Conservation (phyloP, 2,888 invertebrate genomes). For the Sinhomidia bicolor region DNA sequence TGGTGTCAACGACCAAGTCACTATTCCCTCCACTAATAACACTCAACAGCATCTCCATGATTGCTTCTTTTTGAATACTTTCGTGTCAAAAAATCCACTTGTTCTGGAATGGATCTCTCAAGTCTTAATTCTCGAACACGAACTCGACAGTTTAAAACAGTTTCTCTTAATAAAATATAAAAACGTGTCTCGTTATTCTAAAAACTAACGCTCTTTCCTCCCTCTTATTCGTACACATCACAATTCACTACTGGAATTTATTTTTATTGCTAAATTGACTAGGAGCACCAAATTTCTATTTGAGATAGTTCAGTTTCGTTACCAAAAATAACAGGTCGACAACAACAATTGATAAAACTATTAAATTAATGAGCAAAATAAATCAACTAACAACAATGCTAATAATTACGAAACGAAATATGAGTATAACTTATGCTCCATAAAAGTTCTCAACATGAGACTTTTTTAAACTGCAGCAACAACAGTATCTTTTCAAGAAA, state of each 20-base stretch:
- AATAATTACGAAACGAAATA: too few species aligned
- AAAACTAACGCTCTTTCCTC: background rate
- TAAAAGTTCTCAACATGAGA: too few species aligned
- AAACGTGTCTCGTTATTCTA: background rate
- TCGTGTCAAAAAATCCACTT: background rate
- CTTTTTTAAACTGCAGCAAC: too few species aligned
- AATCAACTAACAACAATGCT: background rate
- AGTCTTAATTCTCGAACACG: constrained; percentile 6
- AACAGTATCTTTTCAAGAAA: too few species aligned
- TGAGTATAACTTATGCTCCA: background rate
- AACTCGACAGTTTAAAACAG: background rate
- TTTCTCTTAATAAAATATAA: too few species aligned
- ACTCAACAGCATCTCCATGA: background rate
- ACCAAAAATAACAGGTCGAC: background rate
- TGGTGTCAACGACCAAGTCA: constrained; percentile 13
- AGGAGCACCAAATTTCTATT: constrained; percentile 12
- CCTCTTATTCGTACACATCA: background rate
- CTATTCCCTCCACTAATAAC: constrained; percentile 40
- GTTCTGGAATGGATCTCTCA: background rate
- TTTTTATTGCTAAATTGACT: constrained; percentile 36
- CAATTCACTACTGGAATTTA: constrained; percentile 1
- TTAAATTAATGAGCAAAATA: too few species aligned
- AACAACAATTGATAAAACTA: background rate
- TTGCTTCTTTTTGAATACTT: background rate
- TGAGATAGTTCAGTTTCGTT: constrained; percentile 7